A percentile compares a stretch with the other conserved stretches of the same genome.
Conservation (phyloP, 2,888 invertebrate species). For the Prenolepis imparis region DNA sequence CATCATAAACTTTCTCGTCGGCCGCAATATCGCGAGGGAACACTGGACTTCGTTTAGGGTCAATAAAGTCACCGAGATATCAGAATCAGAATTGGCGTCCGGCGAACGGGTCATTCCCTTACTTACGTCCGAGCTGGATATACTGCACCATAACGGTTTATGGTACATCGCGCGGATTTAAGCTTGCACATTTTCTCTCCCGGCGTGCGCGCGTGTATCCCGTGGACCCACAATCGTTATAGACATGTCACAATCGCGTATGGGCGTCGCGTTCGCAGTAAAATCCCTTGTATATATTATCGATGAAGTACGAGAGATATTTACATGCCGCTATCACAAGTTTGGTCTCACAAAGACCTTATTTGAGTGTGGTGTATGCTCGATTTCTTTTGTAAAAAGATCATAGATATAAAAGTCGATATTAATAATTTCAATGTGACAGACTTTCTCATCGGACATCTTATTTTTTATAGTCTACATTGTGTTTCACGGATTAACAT, state of each 20-base stretch:
- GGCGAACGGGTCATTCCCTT: slow-evolving; percentile 62
- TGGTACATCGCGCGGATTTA: slow-evolving; percentile 42
- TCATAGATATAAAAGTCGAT: slow-evolving; percentile 39
- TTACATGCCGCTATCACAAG: slow-evolving; percentile 69
- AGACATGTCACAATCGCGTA: slow-evolving; percentile 76
- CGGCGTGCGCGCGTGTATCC: not conserved
- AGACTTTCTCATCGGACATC: slow-evolving; percentile 3
- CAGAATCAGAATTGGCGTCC: slow-evolving; percentile 63
- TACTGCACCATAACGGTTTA: slow-evolving; percentile 70
- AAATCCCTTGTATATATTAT: slow-evolving; percentile 72
- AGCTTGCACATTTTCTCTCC: slow-evolving; percentile 10
- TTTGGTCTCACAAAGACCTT: slow-evolving; percentile 48
- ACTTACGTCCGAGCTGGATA: slow-evolving; percentile 52
- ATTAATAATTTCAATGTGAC: slow-evolving; percentile 2
- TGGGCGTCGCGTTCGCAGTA: slow-evolving; percentile 62
- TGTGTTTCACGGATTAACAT: not conserved
- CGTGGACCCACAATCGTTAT: slow-evolving; percentile 62
- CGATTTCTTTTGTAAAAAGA: slow-evolving; percentile 45
- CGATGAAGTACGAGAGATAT: slow-evolving; percentile 68
- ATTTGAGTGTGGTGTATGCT: slow-evolving; percentile 11
- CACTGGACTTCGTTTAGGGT: slow-evolving; percentile 65
- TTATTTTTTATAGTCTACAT: not conserved
- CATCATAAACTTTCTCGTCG: slow-evolving; percentile 41
- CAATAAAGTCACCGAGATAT: slow-evolving; percentile 71
- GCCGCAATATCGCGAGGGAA: slow-evolving; percentile 27